A percentile compares a stretch with the other conserved stretches of the same genome.
Evolutionary conservation across 92 coral and sea anemone genomes (phyloP).

Genomic region (Bergia sp.): DNA sequence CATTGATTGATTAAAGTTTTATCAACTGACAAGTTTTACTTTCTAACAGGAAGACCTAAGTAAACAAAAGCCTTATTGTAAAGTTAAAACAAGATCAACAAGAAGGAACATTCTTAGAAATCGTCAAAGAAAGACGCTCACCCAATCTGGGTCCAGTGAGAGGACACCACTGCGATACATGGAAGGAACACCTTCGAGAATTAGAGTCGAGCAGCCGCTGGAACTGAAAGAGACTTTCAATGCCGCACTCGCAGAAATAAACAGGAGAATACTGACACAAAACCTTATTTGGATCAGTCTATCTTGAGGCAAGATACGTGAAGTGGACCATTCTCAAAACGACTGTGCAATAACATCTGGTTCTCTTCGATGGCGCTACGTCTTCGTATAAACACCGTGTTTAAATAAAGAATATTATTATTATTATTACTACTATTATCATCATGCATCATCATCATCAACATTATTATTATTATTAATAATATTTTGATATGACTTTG

Average conservation of each 20-base stretch:
- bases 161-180: neutral
- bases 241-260: slow-evolving; percentile 23
- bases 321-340: neutral
- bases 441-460: no score
- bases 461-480: no score
- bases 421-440: no score
- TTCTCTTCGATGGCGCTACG: no score
- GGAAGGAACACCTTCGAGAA: neutral
- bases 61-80: neutral
- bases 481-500: no score
- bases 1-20: neutral
- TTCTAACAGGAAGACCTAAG: neutral
- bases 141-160: neutral
- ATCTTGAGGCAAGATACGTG: neutral
- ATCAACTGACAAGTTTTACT: no score
- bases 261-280: slow-evolving; percentile 3
- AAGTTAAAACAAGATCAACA: neutral
- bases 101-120: neutral
- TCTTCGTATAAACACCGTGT: no score
- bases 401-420: no score
- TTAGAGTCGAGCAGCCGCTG: neutral
- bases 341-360: no score
- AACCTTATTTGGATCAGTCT: neutral
- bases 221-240: neutral
- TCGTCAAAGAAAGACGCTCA: neutral